These are phyloP conservation scores for Pyrrhia umbra DNA, from an alignment of 2,888 invertebrate species.

Conservation along the genomic window DNA sequence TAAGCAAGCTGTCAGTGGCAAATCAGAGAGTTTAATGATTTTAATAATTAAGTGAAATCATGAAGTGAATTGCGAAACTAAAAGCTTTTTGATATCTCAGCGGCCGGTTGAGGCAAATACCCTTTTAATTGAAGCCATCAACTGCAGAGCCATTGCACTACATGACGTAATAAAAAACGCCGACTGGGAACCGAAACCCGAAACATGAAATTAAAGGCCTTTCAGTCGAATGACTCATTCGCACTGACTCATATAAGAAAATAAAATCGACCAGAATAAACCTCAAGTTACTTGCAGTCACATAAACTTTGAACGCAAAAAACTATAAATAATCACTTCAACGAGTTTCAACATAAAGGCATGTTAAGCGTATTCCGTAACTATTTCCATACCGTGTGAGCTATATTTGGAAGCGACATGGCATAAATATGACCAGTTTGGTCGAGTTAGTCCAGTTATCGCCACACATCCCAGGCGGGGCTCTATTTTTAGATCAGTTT, in stretches of 20 bases:
- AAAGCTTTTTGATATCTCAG: constrained; percentile 52
- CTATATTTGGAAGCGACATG: constrained; percentile 78
- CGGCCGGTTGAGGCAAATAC: constrained; percentile 35
- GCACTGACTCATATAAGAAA: constrained; percentile 22
- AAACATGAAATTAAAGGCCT: constrained; percentile 35
- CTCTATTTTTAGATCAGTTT: constrained; percentile 82
- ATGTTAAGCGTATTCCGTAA: constrained; percentile 56
- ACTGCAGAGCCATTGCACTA: constrained; percentile 35
- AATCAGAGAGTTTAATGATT: constrained; percentile 18
- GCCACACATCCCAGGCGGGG: constrained; percentile 74
- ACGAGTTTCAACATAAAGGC: constrained; percentile 48
- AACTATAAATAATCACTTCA: constrained; percentile 55
- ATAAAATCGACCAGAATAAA: constrained; percentile 29
- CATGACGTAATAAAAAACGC: constrained; percentile 41
- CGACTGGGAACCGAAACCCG: constrained; percentile 20
- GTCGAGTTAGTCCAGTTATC: constrained; percentile 82
- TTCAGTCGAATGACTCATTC: constrained; percentile 43
- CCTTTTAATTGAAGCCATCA: constrained; percentile 52
- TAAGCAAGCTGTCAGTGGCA: constrained; percentile 5
- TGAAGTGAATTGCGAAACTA: constrained; percentile 40
- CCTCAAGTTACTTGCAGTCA: constrained; percentile 28
- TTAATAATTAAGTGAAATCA: constrained; percentile 34
- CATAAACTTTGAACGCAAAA: constrained; percentile 33
- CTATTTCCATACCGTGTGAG: constrained; percentile 63
- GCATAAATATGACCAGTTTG: constrained; percentile 76